Percentiles rank a stretch among this genome's conserved stretches.
Evolutionary conservation across 2,113 vertebrate genomes (phyloP).

Genomic region (Phalacrocorax carbo): DNA sequence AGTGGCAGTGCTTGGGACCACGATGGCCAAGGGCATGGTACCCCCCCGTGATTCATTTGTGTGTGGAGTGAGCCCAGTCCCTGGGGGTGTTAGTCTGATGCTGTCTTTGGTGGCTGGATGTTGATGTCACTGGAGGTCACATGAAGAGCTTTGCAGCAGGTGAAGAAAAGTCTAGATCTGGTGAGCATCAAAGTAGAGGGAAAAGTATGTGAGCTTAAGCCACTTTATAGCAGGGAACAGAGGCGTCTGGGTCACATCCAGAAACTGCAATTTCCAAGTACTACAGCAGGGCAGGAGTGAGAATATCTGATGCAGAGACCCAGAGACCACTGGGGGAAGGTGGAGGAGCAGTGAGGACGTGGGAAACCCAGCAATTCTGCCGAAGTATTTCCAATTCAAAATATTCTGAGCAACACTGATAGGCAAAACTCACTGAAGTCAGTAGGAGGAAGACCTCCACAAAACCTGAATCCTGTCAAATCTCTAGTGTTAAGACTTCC

Average conservation of each 20-base stretch:
- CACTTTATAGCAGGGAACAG: neutral
- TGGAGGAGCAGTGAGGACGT: neutral
- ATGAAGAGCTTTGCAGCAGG: neutral
- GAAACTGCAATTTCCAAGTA: neutral
- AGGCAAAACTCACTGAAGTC: neutral
- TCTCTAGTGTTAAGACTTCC: neutral
- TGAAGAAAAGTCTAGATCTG: neutral
- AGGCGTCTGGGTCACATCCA: neutral
- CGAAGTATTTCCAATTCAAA: neutral
- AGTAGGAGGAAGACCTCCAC: neutral
- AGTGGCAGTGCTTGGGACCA: neutral
- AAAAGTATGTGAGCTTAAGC: neutral
- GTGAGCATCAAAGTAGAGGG: neutral
- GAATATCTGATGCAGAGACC: neutral
- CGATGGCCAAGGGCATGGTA: neutral
- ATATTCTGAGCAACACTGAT: neutral
- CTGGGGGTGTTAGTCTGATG: rapidly evolving
- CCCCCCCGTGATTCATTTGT: neutral
- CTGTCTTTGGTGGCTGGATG: neutral
- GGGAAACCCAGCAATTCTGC: neutral
- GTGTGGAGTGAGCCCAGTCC: rapidly evolving
- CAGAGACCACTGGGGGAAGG: neutral
- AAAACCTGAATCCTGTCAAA: neutral
- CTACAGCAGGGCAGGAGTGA: neutral
- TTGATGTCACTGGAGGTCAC: neutral